Percentiles rank a stretch among this genome's conserved stretches.
Evolutionary conservation across 2,113 vertebrate genomes (phyloP).

Genomic region (Nyctibius bracteatus): DNA sequence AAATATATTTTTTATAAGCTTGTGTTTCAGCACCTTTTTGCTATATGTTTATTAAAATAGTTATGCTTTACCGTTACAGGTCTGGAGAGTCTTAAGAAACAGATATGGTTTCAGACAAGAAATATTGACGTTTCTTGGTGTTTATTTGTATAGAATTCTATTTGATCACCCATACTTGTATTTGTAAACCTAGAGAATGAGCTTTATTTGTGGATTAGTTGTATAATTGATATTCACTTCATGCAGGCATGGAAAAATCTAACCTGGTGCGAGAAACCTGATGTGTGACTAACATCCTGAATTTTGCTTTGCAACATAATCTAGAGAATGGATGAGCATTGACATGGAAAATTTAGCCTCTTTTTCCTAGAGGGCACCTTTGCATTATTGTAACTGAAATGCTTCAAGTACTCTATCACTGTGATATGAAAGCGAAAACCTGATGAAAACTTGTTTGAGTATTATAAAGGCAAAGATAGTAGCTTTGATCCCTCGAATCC

Average conservation of each 20-base stretch:
- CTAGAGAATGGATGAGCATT: constrained; percentile 9
- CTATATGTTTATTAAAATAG: not conserved
- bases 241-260: not conserved
- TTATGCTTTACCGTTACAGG: not conserved
- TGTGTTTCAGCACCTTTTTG: not conserved
- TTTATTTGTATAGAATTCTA: not conserved
- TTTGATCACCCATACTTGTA: not conserved
- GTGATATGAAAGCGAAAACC: not conserved
- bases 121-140: not conserved
- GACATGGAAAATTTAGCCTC: constrained; percentile 1
- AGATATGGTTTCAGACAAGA: not conserved
- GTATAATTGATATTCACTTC: not conserved
- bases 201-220: not conserved
- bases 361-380: constrained; percentile 7
- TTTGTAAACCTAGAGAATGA: not conserved
- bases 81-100: not conserved
- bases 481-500: not conserved
- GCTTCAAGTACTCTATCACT: not conserved
- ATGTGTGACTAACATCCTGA: constrained; percentile 21
- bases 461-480: not conserved
- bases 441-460: not conserved
- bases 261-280: constrained; percentile 27
- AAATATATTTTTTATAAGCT: not conserved
- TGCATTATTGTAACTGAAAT: not conserved
- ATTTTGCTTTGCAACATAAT: constrained; percentile 10